Evolutionary conservation across 2,888 invertebrate species (phyloP).

Genomic region (Drosophila emarginata): DNA sequence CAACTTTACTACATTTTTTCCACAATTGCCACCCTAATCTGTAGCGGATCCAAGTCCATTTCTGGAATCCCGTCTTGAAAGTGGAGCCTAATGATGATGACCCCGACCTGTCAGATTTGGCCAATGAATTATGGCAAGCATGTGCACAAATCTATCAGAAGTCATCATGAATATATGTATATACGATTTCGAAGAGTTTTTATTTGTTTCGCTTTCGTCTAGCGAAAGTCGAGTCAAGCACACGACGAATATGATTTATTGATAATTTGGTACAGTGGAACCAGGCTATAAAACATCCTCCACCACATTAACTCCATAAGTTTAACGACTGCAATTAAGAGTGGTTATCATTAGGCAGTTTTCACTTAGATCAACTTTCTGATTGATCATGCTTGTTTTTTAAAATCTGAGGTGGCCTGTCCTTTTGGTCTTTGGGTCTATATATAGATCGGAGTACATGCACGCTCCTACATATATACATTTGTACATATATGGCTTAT

Average conservation of each 20-base stretch:
- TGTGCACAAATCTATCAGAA: slow-evolving; percentile 69
- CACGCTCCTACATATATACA: too few relatives aligned
- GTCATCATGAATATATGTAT: slow-evolving; percentile 28
- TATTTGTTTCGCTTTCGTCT: slow-evolving; percentile 9
- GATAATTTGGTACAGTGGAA: slow-evolving; percentile 38
- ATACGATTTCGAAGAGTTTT: slow-evolving; percentile 52
- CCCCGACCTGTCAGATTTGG: slow-evolving; percentile 54
- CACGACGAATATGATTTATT: slow-evolving; percentile 61
- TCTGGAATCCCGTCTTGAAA: background rate
- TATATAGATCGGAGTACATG: background rate
- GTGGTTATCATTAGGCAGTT: background rate
- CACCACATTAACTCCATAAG: background rate
- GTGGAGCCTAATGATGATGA: slow-evolving; percentile 19
- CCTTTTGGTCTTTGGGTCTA: slow-evolving; percentile 32
- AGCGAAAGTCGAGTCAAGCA: slow-evolving; percentile 42
- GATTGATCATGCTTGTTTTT: slow-evolving; percentile 46
- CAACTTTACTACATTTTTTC: background rate
- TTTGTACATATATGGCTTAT: slow-evolving; percentile 22
- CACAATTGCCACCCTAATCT: background rate
- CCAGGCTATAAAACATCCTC: background rate
- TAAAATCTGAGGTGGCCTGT: slow-evolving; percentile 29
- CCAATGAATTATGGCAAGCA: slow-evolving; percentile 67
- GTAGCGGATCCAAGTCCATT: slow-evolving; percentile 3
- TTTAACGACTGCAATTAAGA: background rate
- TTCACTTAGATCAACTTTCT: slow-evolving; percentile 9